Evolutionary conservation across 2,888 invertebrate genomes (phyloP).

Genomic region (Sabatieria punctata): DNA sequence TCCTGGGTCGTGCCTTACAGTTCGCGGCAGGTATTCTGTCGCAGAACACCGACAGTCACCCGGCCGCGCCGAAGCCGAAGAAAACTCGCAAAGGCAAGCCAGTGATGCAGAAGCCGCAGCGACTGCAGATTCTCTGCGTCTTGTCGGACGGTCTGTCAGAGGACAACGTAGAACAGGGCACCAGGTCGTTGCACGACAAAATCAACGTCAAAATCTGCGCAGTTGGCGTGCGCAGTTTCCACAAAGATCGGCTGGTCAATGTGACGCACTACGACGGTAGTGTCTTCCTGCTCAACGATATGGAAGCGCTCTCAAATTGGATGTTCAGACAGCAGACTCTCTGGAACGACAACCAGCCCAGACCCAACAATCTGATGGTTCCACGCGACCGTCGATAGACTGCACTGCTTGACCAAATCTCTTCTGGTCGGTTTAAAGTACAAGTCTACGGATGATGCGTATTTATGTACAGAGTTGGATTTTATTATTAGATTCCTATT

Average conservation of each 20-base stretch:
- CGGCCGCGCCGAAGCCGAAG: conserved; percentile 24
- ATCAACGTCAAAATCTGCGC: conserved; percentile 19
- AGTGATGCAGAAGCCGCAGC: conserved; percentile 4
- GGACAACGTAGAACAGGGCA: conserved; percentile 20
- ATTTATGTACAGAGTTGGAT: too few species aligned
- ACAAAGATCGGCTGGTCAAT: conserved; percentile 18
- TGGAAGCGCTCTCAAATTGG: conserved; percentile 25
- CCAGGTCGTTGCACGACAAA: conserved; percentile 21
- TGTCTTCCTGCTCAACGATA: conserved; percentile 21
- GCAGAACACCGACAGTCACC: too few species aligned
- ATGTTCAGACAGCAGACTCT: conserved; percentile 23
- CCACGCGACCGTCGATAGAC: too few species aligned
- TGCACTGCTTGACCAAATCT: too few species aligned
- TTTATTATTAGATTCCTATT: too few species aligned
- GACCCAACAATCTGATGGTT: too few species aligned
- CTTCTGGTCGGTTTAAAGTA: too few species aligned
- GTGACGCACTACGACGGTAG: conserved; percentile 24
- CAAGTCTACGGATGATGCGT: too few species aligned
- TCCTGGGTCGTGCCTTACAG: conserved; percentile 23
- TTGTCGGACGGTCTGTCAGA: conserved; percentile 24
- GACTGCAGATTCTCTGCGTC: conserved; percentile 18
- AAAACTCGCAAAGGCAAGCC: conserved; percentile 14
- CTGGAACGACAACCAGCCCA: too few species aligned
- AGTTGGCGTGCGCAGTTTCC: conserved; percentile 15
- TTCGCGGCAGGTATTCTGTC: conserved; percentile 24